phyloP scores from a whole-genome alignment of 2,888 invertebrate species.

The Diachrysia chrysitis region DNA sequence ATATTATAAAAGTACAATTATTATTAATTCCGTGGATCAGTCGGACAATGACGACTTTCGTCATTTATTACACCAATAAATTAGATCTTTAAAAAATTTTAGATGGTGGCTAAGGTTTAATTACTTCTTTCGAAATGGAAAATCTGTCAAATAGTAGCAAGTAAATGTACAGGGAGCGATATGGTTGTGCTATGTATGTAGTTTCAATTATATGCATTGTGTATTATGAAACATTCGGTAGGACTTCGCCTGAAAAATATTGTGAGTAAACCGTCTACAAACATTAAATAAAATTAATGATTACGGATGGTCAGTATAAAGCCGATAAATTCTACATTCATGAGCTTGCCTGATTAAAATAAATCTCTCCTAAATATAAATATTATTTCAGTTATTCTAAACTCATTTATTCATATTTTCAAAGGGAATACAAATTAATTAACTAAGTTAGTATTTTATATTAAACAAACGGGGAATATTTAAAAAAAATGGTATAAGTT shows the following conservation, averaged over 20 bases:
- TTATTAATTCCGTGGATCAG: constrained; percentile 70
- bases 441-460: neutral
- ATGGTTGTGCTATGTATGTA: too few relatives aligned
- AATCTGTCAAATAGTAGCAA: neutral
- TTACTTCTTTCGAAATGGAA: neutral
- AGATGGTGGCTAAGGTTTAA: neutral
- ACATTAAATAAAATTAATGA: too few relatives aligned
- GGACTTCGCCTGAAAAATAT: too few relatives aligned
- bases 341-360: neutral
- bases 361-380: neutral
- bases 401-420: neutral
- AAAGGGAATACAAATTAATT: neutral
- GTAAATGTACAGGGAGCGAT: too few relatives aligned
- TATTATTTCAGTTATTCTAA: neutral
- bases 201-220: too few relatives aligned
- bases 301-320: too few relatives aligned
- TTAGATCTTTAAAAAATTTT: neutral
- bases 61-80: constrained; percentile 23
- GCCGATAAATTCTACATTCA: too few relatives aligned
- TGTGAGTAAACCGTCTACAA: too few relatives aligned
- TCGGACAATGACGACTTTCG: constrained; percentile 62
- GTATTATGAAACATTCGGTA: too few relatives aligned
- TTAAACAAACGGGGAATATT: neutral
- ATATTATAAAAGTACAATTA: constrained; percentile 61
- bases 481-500: neutral